Conservation (phyloP, 2,113 vertebrate genomes). For the Neotragus pygmaeus region DNA sequence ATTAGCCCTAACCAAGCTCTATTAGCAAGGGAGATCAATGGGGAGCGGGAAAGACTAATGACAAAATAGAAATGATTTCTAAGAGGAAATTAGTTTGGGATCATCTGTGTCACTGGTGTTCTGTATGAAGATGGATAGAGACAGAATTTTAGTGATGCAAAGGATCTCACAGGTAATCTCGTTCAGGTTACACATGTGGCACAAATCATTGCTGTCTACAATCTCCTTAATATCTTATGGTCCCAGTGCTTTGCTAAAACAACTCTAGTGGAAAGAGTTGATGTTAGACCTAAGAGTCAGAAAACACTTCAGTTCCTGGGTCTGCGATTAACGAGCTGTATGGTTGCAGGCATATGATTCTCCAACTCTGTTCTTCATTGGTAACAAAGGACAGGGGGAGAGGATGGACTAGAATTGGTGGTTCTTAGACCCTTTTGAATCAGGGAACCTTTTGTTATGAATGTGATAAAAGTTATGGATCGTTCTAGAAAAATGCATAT, state of each 20-base stretch:
- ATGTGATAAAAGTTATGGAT: not conserved
- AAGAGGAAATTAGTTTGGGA: conserved; percentile 6
- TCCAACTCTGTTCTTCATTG: not conserved
- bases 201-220: not conserved
- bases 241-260: not conserved
- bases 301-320: not conserved
- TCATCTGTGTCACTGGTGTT: not conserved
- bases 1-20: not conserved
- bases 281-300: not conserved
- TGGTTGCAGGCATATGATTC: not conserved
- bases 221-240: not conserved
- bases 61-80: conserved; percentile 11
- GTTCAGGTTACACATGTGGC: not conserved
- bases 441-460: not conserved
- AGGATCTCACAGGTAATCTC: conserved; percentile 1
- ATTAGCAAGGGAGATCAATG: conserved; percentile 13
- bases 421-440: not conserved
- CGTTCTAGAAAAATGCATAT: conserved; percentile 5
- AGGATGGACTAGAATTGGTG: not conserved
- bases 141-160: conserved; percentile 15
- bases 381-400: not conserved
- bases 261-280: not conserved
- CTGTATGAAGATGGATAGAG: not conserved
- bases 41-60: not conserved
- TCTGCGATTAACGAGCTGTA: not conserved